Evolutionary conservation across 2,113 vertebrate species (phyloP).

Genomic region (Limanda limanda): DNA sequence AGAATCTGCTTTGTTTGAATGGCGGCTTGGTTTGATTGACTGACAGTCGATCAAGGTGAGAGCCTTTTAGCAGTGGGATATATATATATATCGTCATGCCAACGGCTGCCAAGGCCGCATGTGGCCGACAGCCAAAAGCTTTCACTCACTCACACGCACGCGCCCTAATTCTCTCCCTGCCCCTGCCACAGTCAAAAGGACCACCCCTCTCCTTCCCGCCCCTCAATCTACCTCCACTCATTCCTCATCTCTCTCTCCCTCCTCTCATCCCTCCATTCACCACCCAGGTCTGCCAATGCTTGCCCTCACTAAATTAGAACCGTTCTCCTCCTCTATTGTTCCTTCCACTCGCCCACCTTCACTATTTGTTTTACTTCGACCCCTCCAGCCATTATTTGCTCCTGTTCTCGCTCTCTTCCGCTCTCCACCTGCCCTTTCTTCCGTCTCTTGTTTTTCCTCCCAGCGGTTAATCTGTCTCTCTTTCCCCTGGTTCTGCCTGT

Average conservation of each 20-base stretch:
- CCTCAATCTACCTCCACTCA: conserved; percentile 8
- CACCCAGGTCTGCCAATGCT: conserved; percentile 34
- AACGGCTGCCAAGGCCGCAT: conserved; percentile 19
- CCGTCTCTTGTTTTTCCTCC: conserved; percentile 17
- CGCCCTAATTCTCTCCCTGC: conserved; percentile 2
- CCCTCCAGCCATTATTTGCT: conserved; percentile 35
- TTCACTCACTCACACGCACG: conserved; percentile 3
- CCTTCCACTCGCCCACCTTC: background rate
- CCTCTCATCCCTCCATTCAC: conserved; percentile 29
- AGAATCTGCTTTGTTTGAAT: background rate
- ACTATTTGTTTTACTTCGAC: conserved; percentile 35
- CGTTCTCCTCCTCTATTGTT: conserved; percentile 6
- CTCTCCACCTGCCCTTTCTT: conserved; percentile 45
- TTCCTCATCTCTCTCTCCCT: conserved; percentile 6
- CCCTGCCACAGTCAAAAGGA: conserved; percentile 31
- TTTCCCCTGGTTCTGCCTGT: background rate
- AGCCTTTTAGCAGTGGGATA: conserved; percentile 19
- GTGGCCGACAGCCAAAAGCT: conserved; percentile 28
- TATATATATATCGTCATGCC: conserved; percentile 16
- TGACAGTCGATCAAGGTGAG: conserved; percentile 38
- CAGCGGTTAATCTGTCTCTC: conserved; percentile 32
- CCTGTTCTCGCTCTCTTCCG: conserved; percentile 25
- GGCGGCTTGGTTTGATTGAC: conserved; percentile 26
- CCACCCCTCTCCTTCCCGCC: conserved; percentile 18
- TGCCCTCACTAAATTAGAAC: conserved; percentile 28